Percentiles rank a stretch among this genome's conserved stretches.
These are phyloP conservation scores for Pimpla rufipes DNA, from an alignment of 2,888 invertebrate species.

Conservation along the genomic window DNA sequence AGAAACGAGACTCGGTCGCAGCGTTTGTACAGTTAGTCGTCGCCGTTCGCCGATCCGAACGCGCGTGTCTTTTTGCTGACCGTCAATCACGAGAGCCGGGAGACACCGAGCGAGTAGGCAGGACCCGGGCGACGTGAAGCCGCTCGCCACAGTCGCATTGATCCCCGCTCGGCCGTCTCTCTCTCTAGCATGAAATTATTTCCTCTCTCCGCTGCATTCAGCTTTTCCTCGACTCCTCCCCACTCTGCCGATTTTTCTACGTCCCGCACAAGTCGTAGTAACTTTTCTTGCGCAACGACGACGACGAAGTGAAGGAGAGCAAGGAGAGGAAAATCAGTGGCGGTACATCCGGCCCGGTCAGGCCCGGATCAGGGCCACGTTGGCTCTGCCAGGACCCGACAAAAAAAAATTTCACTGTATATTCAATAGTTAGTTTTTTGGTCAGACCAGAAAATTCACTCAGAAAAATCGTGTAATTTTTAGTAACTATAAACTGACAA, in stretches of 20 bases:
- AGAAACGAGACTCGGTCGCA: constrained; percentile 4
- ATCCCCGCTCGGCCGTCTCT: constrained; percentile 25
- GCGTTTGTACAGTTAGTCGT: constrained; percentile 38
- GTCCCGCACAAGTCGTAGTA: background rate
- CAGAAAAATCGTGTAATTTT: no score
- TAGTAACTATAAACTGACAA: no score
- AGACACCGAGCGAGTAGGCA: constrained; percentile 25
- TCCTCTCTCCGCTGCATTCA: constrained; percentile 18
- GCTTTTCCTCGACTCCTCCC: background rate
- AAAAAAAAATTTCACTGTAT: no score
- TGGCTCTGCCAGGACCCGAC: no score
- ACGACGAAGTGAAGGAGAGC: no score
- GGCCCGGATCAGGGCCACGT: no score
- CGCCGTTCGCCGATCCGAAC: constrained; percentile 42
- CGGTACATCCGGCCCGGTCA: no score
- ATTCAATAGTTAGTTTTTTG: no score
- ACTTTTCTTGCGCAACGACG: no score
- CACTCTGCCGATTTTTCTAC: background rate
- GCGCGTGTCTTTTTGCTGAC: constrained; percentile 32
- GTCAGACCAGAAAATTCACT: no score
- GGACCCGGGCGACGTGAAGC: constrained; percentile 28
- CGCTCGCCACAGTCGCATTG: constrained; percentile 33
- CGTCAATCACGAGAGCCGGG: constrained; percentile 53
- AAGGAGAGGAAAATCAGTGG: no score
- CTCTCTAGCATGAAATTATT: background rate